A percentile compares a stretch with the other conserved stretches of the same genome.
Evolutionary conservation across 2,888 invertebrate genomes (phyloP).

Genomic region (Dryobotodes eremita): DNA sequence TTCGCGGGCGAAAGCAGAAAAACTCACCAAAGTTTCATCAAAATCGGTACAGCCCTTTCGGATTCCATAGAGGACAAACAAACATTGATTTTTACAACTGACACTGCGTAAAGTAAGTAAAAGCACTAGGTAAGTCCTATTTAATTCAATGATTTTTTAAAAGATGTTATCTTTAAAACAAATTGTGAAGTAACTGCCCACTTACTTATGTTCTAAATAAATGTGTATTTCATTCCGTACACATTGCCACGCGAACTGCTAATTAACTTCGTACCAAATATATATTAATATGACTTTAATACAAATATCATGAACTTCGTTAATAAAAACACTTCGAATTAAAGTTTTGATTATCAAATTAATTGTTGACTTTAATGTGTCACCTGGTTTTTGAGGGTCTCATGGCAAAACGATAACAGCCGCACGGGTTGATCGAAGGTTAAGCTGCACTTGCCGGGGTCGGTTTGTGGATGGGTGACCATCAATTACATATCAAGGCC

Average conservation of each 20-base stretch:
- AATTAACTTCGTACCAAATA: slow-evolving; percentile 72
- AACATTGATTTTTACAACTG: no score
- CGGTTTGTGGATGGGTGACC: no score
- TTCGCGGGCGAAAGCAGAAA: no score
- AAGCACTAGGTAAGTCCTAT: neutral
- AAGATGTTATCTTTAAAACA: slow-evolving; percentile 52
- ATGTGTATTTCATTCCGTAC: slow-evolving; percentile 74
- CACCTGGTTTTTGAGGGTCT: neutral
- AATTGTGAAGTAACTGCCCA: slow-evolving; percentile 70
- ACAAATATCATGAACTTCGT: slow-evolving; percentile 41
- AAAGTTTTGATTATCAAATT: slow-evolving; percentile 30
- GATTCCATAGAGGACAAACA: no score
- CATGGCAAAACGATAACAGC: no score
- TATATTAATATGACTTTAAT: slow-evolving; percentile 51
- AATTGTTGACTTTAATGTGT: slow-evolving; percentile 21
- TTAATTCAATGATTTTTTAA: slow-evolving; percentile 45
- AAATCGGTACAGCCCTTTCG: no score
- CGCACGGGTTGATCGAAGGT: no score
- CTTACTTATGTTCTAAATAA: slow-evolving; percentile 73
- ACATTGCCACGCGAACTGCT: slow-evolving; percentile 77
- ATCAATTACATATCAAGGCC: no score
- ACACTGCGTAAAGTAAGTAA: neutral
- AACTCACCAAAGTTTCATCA: no score
- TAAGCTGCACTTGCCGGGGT: no score
- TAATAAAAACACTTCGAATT: slow-evolving; percentile 39